Evolutionary conservation across 2,113 vertebrate species (phyloP), one percentile per base, ranked within the genome.

Genomic region (Myxocyprinus asiaticus): DNA sequence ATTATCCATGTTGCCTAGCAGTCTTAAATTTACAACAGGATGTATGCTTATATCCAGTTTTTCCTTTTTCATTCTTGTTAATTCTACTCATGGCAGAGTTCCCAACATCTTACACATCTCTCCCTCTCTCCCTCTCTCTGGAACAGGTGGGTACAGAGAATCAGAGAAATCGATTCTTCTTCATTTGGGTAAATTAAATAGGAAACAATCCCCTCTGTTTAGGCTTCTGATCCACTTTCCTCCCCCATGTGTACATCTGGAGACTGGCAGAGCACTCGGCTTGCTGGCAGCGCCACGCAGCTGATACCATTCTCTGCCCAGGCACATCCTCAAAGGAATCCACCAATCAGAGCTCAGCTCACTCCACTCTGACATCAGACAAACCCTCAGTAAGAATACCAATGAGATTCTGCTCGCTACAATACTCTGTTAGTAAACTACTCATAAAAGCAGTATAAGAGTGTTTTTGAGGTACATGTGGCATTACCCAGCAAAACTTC

Each of bases 1-100:
- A 82, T 79, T 86, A 81, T 69, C 81, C 76, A 78, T 80, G 66
- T 5, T 61, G 67, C 43, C 7, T 33, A 53, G 0, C 51, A 6
- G 33, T 15, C 12, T 56, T 6, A 61, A 42, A 56, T 63, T n/a
- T 69, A 63, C 58, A 48, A 33, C 43, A 50, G 15, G 17, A 62
- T 14, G 7, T 4, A 63, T 50, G 71, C 45, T 50, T 74, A 22
- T 62, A 50, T 74, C 56, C 56, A 56, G n/a, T 59, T 17, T 15
- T 58, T 9, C 22, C 1, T 33, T 33, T 33, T 78, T 33, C 9
- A 56, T 80, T 67, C 65, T 71, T 74, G 33, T 51, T 65, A 78
- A 45, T 33, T 76, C 43, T 69, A 43, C 83, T 77, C 68, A 67
- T 67, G 77, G 73, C 59, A 62, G 8, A 70, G 47, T 74, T 77